Conservation (phyloP, 2,797 vertebrate genomes). For the Pempheris klunzingeri region DNA sequence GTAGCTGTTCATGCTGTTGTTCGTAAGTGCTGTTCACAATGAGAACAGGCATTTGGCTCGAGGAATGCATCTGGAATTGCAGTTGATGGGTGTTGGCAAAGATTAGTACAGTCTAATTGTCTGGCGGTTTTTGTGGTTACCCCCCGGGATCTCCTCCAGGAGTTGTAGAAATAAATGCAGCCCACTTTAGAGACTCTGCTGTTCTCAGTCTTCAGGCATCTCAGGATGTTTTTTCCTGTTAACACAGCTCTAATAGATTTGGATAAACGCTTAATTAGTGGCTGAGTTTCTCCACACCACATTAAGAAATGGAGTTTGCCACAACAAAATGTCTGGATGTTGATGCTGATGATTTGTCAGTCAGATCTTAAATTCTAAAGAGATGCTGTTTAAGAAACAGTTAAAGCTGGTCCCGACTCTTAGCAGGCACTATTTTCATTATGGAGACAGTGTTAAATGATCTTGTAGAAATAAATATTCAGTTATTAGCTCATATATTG, state of each 20-base stretch:
- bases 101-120: conserved; percentile 45
- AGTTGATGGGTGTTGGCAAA: conserved; percentile 41
- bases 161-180: conserved; percentile 26
- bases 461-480: background rate
- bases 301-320: conserved; percentile 1
- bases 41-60: conserved; percentile 5
- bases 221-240: conserved; percentile 27
- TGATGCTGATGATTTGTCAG: conserved; percentile 6
- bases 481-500: background rate
- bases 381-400: background rate
- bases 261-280: conserved; percentile 4
- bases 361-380: conserved; percentile 29
- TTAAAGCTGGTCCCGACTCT: conserved; percentile 20
- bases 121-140: conserved; percentile 53
- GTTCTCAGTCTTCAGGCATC: conserved; percentile 41
- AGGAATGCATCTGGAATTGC: conserved; percentile 47
- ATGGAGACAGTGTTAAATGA: background rate
- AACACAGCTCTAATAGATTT: conserved; percentile 15
- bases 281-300: background rate
- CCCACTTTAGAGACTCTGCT: conserved; percentile 32
- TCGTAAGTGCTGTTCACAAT: conserved; percentile 14
- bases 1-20: background rate
- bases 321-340: background rate
- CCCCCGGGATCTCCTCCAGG: conserved; percentile 35
- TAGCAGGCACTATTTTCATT: conserved; percentile 3